These are phyloP conservation scores for Zophobas atratus DNA, from an alignment of 1,140 invertebrate species.

Conservation along the genomic window DNA sequence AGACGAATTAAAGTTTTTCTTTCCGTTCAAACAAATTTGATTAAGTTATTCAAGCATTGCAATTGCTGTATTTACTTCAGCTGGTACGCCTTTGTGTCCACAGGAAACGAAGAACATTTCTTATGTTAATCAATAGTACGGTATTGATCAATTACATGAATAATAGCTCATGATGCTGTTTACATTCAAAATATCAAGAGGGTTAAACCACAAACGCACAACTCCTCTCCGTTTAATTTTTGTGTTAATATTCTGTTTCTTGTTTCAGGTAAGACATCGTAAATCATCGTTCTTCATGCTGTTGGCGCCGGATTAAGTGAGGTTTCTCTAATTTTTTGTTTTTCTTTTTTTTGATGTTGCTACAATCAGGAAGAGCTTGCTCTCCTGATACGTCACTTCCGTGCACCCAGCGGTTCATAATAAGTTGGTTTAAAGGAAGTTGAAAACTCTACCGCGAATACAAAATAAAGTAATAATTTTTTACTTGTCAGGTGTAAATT, in stretches of 20 bases:
- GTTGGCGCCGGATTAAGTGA: constrained; percentile 15
- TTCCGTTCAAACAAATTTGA: too few relatives aligned
- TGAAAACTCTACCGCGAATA: constrained; percentile 24
- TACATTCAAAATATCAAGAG: too few relatives aligned
- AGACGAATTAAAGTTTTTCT: too few relatives aligned
- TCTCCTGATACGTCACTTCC: constrained; percentile 23
- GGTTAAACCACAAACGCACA: too few relatives aligned
- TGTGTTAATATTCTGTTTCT: neutral
- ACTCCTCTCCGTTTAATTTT: too few relatives aligned
- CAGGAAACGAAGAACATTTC: too few relatives aligned
- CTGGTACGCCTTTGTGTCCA: too few relatives aligned
- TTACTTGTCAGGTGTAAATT: constrained; percentile 34
- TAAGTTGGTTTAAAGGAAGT: constrained; percentile 28
- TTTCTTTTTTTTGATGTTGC: constrained; percentile 24
- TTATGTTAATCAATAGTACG: too few relatives aligned
- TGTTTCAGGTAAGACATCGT: constrained; percentile 30
- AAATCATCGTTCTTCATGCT: constrained; percentile 27
- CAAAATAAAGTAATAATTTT: constrained; percentile 29
- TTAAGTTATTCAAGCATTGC: too few relatives aligned
- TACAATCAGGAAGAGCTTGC: constrained; percentile 15
- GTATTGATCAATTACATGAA: too few relatives aligned
- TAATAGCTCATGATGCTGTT: too few relatives aligned
- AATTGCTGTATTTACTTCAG: too few relatives aligned
- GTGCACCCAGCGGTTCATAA: constrained; percentile 10
- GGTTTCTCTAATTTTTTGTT: constrained; percentile 22